Evolutionary conservation across 2,113 vertebrate genomes (phyloP).

Genomic region (Phocoena phocoena): DNA sequence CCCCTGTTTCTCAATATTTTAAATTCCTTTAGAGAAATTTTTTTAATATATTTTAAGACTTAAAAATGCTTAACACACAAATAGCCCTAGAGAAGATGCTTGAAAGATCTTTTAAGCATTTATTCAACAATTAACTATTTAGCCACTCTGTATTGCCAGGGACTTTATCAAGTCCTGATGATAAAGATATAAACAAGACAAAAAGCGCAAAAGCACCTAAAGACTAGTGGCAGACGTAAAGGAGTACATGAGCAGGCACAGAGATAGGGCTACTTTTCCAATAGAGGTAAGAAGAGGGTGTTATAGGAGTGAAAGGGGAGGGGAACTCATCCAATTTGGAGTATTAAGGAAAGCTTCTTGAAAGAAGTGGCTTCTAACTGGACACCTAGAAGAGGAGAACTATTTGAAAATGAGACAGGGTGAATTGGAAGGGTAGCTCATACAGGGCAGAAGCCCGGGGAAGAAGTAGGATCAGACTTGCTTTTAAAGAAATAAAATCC

Average conservation of each 20-base stretch:
- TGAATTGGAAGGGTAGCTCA: not conserved
- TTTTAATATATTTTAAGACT: not conserved
- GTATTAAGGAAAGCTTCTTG: not conserved
- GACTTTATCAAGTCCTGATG: not conserved
- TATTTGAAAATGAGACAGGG: not conserved
- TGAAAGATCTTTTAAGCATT: not conserved
- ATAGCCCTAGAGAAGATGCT: not conserved
- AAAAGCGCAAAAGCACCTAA: not conserved
- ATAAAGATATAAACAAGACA: not conserved
- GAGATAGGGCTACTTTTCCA: not conserved
- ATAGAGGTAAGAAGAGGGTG: not conserved
- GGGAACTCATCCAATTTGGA: no score
- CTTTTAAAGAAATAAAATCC: not conserved
- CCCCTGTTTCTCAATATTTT: not conserved
- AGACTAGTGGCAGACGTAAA: not conserved
- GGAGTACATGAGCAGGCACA: not conserved
- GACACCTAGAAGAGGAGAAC: not conserved
- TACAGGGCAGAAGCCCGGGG: not conserved
- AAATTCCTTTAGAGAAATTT: not conserved
- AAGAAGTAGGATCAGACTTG: not conserved
- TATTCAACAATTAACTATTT: not conserved
- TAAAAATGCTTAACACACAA: not conserved
- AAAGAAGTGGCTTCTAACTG: not conserved
- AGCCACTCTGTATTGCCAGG: not conserved
- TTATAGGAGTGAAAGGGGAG: rapidly evolving